Evolutionary conservation across 1,140 invertebrate genomes (phyloP), one percentile per base, ranked within the genome.

Genomic region (Tetranychus urticae): DNA sequence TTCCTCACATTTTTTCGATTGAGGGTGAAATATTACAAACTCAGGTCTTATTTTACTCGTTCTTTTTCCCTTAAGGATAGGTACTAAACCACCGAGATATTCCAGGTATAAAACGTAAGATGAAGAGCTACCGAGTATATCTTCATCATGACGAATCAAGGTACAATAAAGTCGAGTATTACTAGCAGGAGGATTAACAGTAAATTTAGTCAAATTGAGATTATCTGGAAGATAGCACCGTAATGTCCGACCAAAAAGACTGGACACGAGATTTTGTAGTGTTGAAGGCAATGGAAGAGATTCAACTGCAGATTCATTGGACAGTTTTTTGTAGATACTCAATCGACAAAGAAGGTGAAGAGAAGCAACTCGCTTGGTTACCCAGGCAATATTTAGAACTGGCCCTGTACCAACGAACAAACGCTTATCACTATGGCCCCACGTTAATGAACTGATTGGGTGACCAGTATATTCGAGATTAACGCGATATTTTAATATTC

Each of bases 11-110:
- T 76, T 56, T 85, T 23, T 23, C 36, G 47, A n/a, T 34, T 92
- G 86, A 1, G 92, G 92, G 75, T 97, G 88, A 70, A 87, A 97
- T 67, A 98, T 97, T 39, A 97, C 86, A 73, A 98, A 98, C 72
- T 97, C 93, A 0, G 94, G 93, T 56, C 90, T 78, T 56, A 98
- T 86, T 76, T 97, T 97, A 69, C 89, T 94, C 5, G 87, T 93
- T 60, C 91, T 75, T 68, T 93, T 88, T 14, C 92, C 93, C 70
- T 96, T 93, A 13, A 98, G 77, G 46, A 98, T 77, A 0, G 94
- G 94, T 57, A 98, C 87, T 10, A 97, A 75, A 10, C 92, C 93
- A 2, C 93, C 93, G 2, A 97, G 76, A 70, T 97, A 94, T 72
- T 97, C 90, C 60, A 97, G 75, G 71, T 97, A 98, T 10, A 98